phyloP scores from a whole-genome alignment of 2,888 invertebrate genomes.

The Cacoxenus indagator region DNA sequence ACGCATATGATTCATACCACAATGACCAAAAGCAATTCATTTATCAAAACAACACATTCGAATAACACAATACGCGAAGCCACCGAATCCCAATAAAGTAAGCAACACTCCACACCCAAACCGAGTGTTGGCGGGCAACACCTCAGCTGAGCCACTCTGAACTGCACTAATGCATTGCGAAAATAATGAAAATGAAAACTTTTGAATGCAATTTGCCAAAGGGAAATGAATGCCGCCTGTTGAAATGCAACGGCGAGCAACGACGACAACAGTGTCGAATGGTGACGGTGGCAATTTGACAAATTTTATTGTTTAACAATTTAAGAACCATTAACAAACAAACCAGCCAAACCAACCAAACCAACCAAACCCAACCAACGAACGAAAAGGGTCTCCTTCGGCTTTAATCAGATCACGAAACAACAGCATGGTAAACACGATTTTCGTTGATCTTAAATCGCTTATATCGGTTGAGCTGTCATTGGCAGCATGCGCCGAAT shows the following conservation, averaged over 20 bases:
- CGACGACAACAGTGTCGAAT: conserved; percentile 20
- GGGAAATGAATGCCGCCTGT: not conserved
- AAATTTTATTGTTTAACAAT: conserved; percentile 56
- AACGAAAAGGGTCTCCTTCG: not conserved
- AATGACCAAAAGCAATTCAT: conserved; percentile 2
- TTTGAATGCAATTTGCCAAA: conserved; percentile 16
- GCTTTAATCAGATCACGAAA: conserved; percentile 18
- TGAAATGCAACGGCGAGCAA: not conserved
- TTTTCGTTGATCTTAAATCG: not conserved
- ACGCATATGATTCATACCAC: not conserved
- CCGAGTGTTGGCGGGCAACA: not conserved
- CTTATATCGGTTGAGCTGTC: conserved; percentile 39
- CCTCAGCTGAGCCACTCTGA: not conserved
- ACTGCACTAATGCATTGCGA: not conserved
- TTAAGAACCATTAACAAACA: conserved; percentile 22
- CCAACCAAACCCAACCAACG: too few relatives aligned
- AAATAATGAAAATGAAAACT: conserved; percentile 7
- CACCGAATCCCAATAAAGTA: not conserved
- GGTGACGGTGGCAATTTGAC: conserved; percentile 61
- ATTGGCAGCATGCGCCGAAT: conserved; percentile 42
- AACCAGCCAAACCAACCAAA: not conserved
- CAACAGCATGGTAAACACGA: not conserved
- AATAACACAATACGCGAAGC: not conserved
- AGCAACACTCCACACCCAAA: not conserved
- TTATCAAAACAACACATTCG: not conserved